These are phyloP conservation scores for Ammodramus savannarum DNA, from an alignment of 2,113 vertebrate genomes.

Conservation along the genomic window DNA sequence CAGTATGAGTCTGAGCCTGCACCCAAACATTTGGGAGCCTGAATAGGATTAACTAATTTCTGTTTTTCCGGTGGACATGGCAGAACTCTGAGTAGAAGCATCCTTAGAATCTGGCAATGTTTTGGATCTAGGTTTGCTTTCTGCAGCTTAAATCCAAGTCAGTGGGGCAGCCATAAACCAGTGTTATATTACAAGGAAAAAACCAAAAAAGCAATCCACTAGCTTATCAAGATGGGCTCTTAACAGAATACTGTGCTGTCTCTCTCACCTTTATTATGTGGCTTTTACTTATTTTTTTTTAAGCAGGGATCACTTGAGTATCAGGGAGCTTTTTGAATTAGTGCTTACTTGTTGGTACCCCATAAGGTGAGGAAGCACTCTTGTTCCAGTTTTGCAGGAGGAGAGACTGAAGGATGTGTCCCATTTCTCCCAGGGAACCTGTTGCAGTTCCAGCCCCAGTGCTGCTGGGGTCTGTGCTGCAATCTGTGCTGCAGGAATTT, in stretches of 20 bases:
- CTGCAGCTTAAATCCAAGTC: background rate
- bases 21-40: background rate
- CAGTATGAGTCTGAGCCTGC: background rate
- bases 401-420: background rate
- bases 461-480: background rate
- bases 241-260: background rate
- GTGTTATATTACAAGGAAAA: background rate
- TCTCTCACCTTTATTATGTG: background rate
- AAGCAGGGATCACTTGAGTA: background rate
- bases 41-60: background rate
- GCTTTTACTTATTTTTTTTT: background rate
- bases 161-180: background rate
- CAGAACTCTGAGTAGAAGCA: background rate
- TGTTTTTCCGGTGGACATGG: background rate
- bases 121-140: background rate
- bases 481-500: background rate
- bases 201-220: rapidly evolving
- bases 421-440: background rate
- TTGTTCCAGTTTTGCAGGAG: background rate
- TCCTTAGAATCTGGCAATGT: background rate
- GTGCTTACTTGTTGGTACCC: background rate
- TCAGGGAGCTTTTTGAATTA: background rate
- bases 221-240: background rate
- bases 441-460: background rate
- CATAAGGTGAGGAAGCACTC: background rate